Conservation (phyloP, 2,797 vertebrate species). For the Triplophysa yarkandensis region DNA sequence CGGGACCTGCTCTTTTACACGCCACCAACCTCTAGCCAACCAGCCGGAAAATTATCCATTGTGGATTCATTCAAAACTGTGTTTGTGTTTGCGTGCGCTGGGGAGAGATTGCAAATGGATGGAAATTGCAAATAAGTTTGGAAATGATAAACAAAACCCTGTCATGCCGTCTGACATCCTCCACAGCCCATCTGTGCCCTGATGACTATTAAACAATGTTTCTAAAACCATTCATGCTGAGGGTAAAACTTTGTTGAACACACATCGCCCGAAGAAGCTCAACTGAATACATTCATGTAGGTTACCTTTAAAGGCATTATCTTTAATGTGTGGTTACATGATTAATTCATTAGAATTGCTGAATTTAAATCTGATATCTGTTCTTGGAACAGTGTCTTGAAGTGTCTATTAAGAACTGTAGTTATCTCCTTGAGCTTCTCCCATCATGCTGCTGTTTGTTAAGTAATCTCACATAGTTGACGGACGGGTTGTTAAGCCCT, state of each 20-base stretch:
- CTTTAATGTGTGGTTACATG: not conserved
- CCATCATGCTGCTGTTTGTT: constrained; percentile 44
- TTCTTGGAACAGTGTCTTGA: constrained; percentile 18
- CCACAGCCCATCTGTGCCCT: not conserved
- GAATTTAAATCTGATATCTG: constrained; percentile 20
- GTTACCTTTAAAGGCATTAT: not conserved
- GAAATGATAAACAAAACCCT: constrained; percentile 27
- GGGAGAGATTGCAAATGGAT: constrained; percentile 30
- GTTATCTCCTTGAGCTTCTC: constrained; percentile 43
- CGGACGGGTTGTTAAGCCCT: constrained; percentile 3
- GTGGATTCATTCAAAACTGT: constrained; percentile 53
- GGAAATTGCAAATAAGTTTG: constrained; percentile 38
- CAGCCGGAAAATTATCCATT: constrained; percentile 61
- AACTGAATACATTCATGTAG: not conserved
- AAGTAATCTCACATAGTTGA: constrained; percentile 12
- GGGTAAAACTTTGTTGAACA: not conserved
- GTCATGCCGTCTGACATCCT: constrained; percentile 13
- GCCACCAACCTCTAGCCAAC: constrained; percentile 45
- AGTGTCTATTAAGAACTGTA: constrained; percentile 36
- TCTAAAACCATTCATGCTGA: constrained; percentile 1
- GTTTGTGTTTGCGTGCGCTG: constrained; percentile 30
- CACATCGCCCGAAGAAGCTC: too few species aligned
- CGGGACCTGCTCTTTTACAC: constrained; percentile 48
- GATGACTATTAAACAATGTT: not conserved
- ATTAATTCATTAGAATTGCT: constrained; percentile 5